Conservation (phyloP, 2,113 vertebrate genomes). For the Odontesthes bonariensis region DNA sequence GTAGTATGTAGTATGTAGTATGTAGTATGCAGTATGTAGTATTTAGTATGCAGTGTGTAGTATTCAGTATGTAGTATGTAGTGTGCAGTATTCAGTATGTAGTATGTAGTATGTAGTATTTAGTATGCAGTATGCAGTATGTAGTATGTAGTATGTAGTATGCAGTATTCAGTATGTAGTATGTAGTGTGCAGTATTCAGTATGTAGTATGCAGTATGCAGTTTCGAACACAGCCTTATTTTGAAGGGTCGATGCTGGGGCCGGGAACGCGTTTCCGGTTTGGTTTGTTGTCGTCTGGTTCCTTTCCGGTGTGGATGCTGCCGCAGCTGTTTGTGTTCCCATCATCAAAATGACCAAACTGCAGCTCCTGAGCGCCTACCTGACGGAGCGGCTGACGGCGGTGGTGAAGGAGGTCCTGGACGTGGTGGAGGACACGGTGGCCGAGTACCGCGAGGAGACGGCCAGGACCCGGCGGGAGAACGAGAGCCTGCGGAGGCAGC, state of each 20-base stretch:
- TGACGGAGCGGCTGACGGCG: conserved; percentile 79
- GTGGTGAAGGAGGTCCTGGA: conserved; percentile 82
- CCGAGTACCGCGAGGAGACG: conserved; percentile 83
- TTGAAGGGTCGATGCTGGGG: not conserved
- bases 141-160: too few relatives aligned
- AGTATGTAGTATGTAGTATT: too few relatives aligned
- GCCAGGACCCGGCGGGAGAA: conserved; percentile 77
- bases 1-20: too few relatives aligned
- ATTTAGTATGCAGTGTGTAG: too few relatives aligned
- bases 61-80: too few relatives aligned
- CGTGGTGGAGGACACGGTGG: conserved; percentile 81
- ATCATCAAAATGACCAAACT: conserved; percentile 79
- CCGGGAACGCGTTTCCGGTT: conserved; percentile 34
- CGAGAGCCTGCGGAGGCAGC: conserved; percentile 79
- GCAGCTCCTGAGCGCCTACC: conserved; percentile 76
- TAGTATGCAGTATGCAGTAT: too few relatives aligned
- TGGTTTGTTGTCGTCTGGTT: conserved; percentile 37
- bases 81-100: too few relatives aligned
- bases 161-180: too few relatives aligned
- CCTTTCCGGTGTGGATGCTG: conserved; percentile 43
- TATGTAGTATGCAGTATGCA: too few relatives aligned
- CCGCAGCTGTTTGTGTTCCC: conserved; percentile 28
- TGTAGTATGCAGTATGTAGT: too few relatives aligned
- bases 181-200: too few relatives aligned
- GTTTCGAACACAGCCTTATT: too few relatives aligned